Conservation (phyloP, 1,140 invertebrate species). For the Halictus rubicundus region DNA sequence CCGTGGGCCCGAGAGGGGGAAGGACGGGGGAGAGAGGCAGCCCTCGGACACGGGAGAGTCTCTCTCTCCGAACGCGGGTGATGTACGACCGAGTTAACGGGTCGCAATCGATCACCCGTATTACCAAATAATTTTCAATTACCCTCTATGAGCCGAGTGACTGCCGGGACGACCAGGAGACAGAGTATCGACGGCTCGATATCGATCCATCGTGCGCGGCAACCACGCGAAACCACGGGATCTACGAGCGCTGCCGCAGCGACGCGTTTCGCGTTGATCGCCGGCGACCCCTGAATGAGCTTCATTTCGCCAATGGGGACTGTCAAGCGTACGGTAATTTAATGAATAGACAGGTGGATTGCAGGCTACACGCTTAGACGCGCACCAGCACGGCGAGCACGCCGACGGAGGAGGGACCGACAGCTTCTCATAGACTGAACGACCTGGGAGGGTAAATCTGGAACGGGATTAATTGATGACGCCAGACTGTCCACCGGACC, state of each 20-base stretch:
- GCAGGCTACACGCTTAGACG: background rate
- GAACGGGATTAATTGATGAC: too few relatives aligned
- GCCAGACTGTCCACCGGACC: too few relatives aligned
- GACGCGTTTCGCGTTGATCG: constrained; percentile 4
- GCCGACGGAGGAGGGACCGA: background rate
- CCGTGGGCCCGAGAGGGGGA: constrained; percentile 18
- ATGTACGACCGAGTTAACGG: constrained; percentile 78
- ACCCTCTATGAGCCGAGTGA: constrained; percentile 67
- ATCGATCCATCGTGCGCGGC: constrained; percentile 35
- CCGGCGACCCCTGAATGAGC: constrained; percentile 4
- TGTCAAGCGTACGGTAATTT: background rate
- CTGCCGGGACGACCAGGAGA: constrained; percentile 21
- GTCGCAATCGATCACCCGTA: constrained; percentile 74
- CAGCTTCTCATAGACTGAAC: background rate
- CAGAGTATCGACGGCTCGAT: constrained; percentile 34
- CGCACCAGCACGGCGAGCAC: background rate
- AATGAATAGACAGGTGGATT: constrained; percentile 2
- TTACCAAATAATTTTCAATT: constrained; percentile 80
- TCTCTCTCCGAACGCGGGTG: constrained; percentile 56
- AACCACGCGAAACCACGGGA: background rate
- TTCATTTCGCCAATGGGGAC: constrained; percentile 7
- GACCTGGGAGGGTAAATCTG: too few relatives aligned
- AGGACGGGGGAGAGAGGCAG: background rate
- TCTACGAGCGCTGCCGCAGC: background rate
- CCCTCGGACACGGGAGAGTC: background rate